Conservation (phyloP, 2,888 invertebrate genomes). For the Morpho helenor region DNA sequence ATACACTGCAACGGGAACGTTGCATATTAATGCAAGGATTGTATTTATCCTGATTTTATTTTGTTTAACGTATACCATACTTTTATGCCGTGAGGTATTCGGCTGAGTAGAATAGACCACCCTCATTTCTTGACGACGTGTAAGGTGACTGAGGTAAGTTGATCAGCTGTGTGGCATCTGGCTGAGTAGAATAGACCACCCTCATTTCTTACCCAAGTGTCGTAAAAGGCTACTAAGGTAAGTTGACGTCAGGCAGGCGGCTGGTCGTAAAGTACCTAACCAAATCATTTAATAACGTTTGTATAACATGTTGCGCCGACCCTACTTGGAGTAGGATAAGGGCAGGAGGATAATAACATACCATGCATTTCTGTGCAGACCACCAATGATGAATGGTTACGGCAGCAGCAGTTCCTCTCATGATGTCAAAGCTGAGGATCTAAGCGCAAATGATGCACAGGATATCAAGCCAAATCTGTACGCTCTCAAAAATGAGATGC, state of each 20-base stretch:
- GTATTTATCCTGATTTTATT: slow-evolving; percentile 1
- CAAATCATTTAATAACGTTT: too few relatives aligned
- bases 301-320: too few relatives aligned
- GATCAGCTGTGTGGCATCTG: background rate
- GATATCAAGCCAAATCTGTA: slow-evolving; percentile 74
- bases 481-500: slow-evolving; percentile 71
- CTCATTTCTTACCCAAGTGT: too few relatives aligned
- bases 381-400: slow-evolving; percentile 70
- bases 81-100: background rate
- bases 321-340: too few relatives aligned
- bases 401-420: slow-evolving; percentile 64
- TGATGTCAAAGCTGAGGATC: slow-evolving; percentile 71
- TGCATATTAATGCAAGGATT: background rate
- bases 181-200: too few relatives aligned
- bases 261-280: too few relatives aligned
- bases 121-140: too few relatives aligned
- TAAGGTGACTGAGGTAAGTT: too few relatives aligned
- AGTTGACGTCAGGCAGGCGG: too few relatives aligned
- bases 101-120: too few relatives aligned
- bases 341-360: background rate
- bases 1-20: background rate
- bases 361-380: slow-evolving; percentile 35
- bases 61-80: background rate
- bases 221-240: too few relatives aligned
- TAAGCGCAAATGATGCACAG: slow-evolving; percentile 61